Percentiles rank a stretch among this genome's conserved stretches.
These are phyloP conservation scores for Stegana nigrithorax DNA, from an alignment of 2,888 invertebrate genomes.

Conservation along the genomic window DNA sequence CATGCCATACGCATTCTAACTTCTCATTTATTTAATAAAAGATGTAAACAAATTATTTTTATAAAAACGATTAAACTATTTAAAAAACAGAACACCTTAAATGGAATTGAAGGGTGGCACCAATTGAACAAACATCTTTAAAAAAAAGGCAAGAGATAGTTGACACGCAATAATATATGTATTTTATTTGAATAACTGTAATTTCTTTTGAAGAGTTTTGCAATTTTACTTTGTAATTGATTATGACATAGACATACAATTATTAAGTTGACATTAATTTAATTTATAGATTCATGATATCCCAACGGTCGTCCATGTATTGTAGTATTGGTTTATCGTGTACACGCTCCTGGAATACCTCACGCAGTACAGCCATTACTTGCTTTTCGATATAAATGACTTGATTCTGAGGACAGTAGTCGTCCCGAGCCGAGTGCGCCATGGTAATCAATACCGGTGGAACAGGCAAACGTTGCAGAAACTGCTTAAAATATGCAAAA, in stretches of 20 bases:
- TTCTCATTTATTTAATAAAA: too few species aligned
- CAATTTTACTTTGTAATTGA: not conserved
- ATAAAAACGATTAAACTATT: too few species aligned
- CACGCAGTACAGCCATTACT: constrained; percentile 73
- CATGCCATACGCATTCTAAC: too few species aligned
- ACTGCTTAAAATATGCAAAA: constrained; percentile 73
- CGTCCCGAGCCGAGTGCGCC: constrained; percentile 87
- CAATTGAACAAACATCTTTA: too few species aligned
- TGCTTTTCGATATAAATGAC: constrained; percentile 82
- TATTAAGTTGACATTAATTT: too few species aligned
- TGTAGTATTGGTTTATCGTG: constrained; percentile 63
- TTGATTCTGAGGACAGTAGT: constrained; percentile 87
- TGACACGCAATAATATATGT: too few species aligned
- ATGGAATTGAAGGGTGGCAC: too few species aligned
- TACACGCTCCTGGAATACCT: constrained; percentile 60
- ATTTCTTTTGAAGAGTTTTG: too few species aligned
- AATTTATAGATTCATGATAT: constrained; percentile 64
- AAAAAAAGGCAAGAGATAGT: too few species aligned
- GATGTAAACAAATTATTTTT: too few species aligned
- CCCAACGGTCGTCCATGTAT: constrained; percentile 66
- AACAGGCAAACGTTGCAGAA: constrained; percentile 71
- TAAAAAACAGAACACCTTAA: too few species aligned
- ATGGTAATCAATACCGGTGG: constrained; percentile 80
- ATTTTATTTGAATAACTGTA: too few species aligned
- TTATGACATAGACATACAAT: constrained; percentile 12